phyloP scores from a whole-genome alignment of 2,113 vertebrate species.

The Aplodontia rufa region DNA sequence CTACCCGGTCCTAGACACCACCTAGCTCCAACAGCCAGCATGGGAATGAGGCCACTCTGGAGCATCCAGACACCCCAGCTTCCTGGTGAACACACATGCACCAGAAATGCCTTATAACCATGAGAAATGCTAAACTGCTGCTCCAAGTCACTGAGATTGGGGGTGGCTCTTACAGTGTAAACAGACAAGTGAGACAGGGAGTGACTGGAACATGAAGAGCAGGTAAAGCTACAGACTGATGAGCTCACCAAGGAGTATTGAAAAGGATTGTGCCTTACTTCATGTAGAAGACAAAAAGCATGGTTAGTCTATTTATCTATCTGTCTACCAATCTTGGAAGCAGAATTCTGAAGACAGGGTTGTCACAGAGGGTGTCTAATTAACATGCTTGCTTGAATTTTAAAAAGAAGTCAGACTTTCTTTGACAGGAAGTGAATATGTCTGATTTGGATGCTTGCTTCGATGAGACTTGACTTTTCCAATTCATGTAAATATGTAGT shows the following conservation, averaged over 20 bases:
- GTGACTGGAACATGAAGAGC: not conserved
- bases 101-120: not conserved
- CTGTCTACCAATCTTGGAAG: constrained; percentile 29
- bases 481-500: constrained; percentile 28
- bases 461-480: constrained; percentile 26
- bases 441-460: constrained; percentile 52
- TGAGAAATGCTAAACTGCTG: not conserved
- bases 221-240: not conserved
- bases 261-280: not conserved
- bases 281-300: constrained; percentile 27
- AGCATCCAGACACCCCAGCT: not conserved
- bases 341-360: constrained; percentile 48
- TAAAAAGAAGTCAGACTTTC: constrained; percentile 48
- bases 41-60: not conserved
- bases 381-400: constrained; percentile 49
- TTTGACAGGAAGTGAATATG: constrained; percentile 51
- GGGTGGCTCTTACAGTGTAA: not conserved
- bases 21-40: not conserved
- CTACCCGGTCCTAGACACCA: not conserved
- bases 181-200: not conserved
- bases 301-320: constrained; percentile 32
- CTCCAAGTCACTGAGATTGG: not conserved
- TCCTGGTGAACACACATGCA: not conserved
- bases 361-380: constrained; percentile 34
- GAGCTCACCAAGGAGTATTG: not conserved